These are phyloP conservation scores for Sprattus sprattus DNA, from an alignment of 2,113 vertebrate species.

Conservation along the genomic window DNA sequence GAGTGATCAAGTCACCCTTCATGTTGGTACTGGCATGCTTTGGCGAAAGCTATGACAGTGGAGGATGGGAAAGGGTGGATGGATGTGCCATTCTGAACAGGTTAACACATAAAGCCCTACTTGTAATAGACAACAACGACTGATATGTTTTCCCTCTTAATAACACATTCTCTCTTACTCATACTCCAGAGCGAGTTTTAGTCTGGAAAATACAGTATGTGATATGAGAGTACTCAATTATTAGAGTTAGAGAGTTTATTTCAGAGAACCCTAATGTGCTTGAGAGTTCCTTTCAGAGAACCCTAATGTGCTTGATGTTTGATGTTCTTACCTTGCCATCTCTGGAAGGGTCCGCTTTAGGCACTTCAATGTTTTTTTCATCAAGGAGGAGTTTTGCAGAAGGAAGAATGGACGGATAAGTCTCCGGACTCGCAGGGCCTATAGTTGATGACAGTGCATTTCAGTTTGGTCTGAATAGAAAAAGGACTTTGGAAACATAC, in stretches of 20 bases:
- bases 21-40: too few species aligned
- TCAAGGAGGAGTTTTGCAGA: conserved; percentile 94
- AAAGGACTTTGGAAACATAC: not conserved
- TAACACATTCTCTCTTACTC: too few species aligned
- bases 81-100: too few species aligned
- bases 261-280: too few species aligned
- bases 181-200: not conserved
- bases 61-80: too few species aligned
- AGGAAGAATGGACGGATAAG: conserved; percentile 91
- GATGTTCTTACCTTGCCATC: conserved; percentile 82
- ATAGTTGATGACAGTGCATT: conserved; percentile 17
- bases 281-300: not conserved
- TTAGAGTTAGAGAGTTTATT: not conserved
- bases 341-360: conserved; percentile 88
- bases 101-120: too few species aligned
- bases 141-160: too few species aligned
- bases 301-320: not conserved
- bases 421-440: conserved; percentile 84
- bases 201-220: not conserved
- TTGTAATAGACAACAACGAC: too few species aligned
- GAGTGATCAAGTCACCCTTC: too few species aligned
- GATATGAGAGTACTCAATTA: not conserved
- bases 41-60: too few species aligned
- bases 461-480: not conserved
- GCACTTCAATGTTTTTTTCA: conserved; percentile 98